A percentile compares a stretch with the other conserved stretches of the same genome.
These are phyloP conservation scores for Nematostella vectensis DNA, from an alignment of 92 coral and sea anemone genomes.

Conservation along the genomic window DNA sequence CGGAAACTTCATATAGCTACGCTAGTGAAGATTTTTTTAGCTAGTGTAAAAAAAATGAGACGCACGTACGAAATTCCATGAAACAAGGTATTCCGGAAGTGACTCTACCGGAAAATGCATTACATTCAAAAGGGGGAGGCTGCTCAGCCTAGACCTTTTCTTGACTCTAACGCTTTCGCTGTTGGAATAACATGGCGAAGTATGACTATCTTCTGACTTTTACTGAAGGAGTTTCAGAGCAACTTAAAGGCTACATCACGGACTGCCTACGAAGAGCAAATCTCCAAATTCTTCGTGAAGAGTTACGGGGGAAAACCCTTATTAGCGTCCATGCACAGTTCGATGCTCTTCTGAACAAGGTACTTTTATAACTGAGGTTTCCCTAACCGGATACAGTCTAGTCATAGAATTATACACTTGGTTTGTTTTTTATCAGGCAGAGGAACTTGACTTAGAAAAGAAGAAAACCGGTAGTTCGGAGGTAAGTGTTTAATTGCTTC, in stretches of 20 bases:
- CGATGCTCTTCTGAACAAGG: conserved; percentile 61
- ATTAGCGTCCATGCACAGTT: conserved; percentile 59
- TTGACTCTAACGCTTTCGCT: no score
- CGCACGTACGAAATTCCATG: no score
- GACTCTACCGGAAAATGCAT: no score
- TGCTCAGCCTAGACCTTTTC: no score
- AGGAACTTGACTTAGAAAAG: conserved; percentile 67
- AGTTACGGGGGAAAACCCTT: conserved; percentile 54
- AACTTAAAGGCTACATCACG: conserved; percentile 58
- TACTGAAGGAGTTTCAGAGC: conserved; percentile 62
- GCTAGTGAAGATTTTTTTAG: no score
- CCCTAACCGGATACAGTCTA: no score
- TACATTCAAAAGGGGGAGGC: no score
- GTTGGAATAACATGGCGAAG: conserved; percentile 14
- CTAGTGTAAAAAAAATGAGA: no score
- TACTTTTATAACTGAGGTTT: conserved; percentile 1
- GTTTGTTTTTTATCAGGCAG: conserved; percentile 76
- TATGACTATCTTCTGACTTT: conserved; percentile 57
- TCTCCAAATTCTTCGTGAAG: conserved; percentile 40
- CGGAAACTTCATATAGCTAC: no score
- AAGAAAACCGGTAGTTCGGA: conserved; percentile 14
- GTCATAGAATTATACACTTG: no score
- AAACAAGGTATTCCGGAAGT: no score
- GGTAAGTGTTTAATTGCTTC: conserved; percentile 10
- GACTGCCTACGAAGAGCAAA: conserved; percentile 48